Percentiles rank a stretch among this genome's conserved stretches.
phyloP scores from a whole-genome alignment of 2,888 invertebrate species.

The Drosophila algonquin region DNA sequence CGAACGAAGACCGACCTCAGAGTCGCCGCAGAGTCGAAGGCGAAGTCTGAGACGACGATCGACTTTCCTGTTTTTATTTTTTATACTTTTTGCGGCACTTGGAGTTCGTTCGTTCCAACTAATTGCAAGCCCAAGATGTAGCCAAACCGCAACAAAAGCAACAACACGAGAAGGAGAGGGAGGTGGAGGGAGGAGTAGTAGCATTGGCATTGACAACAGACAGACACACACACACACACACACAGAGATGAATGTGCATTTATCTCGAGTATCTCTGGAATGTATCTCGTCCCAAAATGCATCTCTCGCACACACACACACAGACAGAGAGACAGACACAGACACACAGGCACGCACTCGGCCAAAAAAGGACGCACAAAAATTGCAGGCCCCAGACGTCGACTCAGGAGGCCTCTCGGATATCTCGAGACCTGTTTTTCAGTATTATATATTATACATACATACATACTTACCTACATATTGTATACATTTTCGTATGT shows the following conservation, averaged over 20 bases:
- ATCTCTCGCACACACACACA: conserved; percentile 35
- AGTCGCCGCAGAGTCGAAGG: neutral
- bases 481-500: neutral
- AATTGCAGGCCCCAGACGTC: conserved; percentile 61
- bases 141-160: conserved; percentile 46
- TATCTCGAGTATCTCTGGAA: conserved; percentile 75
- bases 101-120: conserved; percentile 55
- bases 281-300: conserved; percentile 68
- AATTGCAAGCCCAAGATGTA: conserved; percentile 55
- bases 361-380: conserved; percentile 68
- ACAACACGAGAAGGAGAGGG: neutral
- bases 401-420: conserved; percentile 36
- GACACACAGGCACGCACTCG: conserved; percentile 14
- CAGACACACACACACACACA: conserved; percentile 40
- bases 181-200: conserved; percentile 15
- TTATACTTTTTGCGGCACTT: conserved; percentile 41
- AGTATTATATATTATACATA: conserved; percentile 24
- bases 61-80: conserved; percentile 54
- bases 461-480: conserved; percentile 12
- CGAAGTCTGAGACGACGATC: conserved; percentile 24
- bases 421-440: conserved; percentile 67
- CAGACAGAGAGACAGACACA: conserved; percentile 3
- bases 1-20: neutral
- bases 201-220: conserved; percentile 61
- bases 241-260: conserved; percentile 50